Evolutionary conservation across 92 coral and sea anemone species (phyloP).

Genomic region (Siderastrea radians): DNA sequence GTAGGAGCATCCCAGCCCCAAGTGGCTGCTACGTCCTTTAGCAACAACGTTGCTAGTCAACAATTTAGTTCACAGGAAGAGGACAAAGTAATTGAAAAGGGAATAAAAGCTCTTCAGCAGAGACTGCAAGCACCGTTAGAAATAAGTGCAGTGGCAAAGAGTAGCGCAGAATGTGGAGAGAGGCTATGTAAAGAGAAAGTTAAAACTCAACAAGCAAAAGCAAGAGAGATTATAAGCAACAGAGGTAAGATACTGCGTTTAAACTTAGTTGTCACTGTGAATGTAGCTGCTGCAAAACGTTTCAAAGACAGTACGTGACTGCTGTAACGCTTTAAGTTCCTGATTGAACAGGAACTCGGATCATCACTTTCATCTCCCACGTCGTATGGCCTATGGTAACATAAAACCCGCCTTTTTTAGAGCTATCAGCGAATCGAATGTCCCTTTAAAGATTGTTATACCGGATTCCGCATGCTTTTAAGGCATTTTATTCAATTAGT

Average conservation of each 20-base stretch:
- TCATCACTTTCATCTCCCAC: too few species aligned
- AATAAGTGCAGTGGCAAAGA: conserved; percentile 53
- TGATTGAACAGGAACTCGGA: background rate
- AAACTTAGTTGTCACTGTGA: background rate
- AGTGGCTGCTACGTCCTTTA: background rate
- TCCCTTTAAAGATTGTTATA: too few species aligned
- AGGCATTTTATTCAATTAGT: too few species aligned
- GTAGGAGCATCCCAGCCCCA: background rate
- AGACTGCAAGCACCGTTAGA: conserved; percentile 40
- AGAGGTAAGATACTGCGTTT: background rate
- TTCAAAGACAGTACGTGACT: too few species aligned
- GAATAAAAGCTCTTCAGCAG: conserved; percentile 32
- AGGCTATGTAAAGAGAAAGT: conserved; percentile 40
- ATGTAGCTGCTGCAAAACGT: background rate
- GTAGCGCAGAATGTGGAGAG: conserved; percentile 28
- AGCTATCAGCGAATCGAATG: too few species aligned
- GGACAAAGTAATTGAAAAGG: conserved; percentile 22
- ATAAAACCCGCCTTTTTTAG: background rate
- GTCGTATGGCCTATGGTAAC: background rate
- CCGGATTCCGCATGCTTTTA: too few species aligned
- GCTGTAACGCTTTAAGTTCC: background rate
- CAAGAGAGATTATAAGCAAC: conserved; percentile 31
- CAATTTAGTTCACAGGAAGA: background rate
- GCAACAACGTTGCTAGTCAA: background rate
- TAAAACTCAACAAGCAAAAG: conserved; percentile 42